phyloP scores from a whole-genome alignment of 2,113 vertebrate genomes.

The Cygnus buccinator region DNA sequence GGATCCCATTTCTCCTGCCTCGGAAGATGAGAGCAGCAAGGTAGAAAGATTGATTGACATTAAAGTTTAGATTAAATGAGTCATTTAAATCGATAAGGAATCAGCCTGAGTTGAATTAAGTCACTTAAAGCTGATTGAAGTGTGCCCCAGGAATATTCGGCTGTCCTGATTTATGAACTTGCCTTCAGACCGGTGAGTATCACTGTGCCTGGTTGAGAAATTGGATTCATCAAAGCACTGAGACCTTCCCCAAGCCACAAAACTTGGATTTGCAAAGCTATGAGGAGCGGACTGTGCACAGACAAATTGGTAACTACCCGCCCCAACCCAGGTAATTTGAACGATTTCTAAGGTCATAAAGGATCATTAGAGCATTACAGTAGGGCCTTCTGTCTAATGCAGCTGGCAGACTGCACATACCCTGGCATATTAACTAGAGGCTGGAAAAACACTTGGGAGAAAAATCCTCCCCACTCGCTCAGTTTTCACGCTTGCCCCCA shows the following conservation, averaged over 20 bases:
- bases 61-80: constrained; percentile 56
- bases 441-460: neutral
- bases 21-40: constrained; percentile 36
- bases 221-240: neutral
- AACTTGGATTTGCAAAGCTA: neutral
- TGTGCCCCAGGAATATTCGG: constrained; percentile 18
- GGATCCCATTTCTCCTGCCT: constrained; percentile 34
- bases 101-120: constrained; percentile 38
- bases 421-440: neutral
- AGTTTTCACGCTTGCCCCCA: neutral
- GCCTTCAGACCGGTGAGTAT: neutral
- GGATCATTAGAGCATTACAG: neutral
- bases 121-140: constrained; percentile 53
- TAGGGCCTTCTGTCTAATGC: neutral
- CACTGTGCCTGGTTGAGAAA: neutral
- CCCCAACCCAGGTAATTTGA: neutral
- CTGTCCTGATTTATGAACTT: neutral
- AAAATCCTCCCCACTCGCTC: neutral
- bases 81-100: constrained; percentile 16
- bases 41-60: constrained; percentile 44
- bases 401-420: neutral
- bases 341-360: neutral
- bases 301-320: neutral
- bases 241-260: neutral
- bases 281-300: neutral